Evolutionary conservation across 1,140 invertebrate genomes (phyloP).

Genomic region (Cyclargus thomasi): DNA sequence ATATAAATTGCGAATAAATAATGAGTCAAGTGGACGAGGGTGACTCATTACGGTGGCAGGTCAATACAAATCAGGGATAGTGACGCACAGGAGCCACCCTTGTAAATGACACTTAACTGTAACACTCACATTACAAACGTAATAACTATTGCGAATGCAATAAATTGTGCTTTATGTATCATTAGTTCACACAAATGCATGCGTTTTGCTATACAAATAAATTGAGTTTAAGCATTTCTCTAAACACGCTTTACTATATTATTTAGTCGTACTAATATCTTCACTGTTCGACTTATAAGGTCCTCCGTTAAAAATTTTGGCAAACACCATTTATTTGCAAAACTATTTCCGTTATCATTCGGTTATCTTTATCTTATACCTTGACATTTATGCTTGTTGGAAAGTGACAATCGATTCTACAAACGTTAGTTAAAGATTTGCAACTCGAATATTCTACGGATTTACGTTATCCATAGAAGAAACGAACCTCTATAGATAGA

Average conservation of each 20-base stretch:
- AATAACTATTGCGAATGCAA: neutral
- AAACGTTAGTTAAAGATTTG: too few species aligned
- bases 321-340: neutral
- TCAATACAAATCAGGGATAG: slow-evolving; percentile 3
- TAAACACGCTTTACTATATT: neutral
- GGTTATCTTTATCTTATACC: neutral
- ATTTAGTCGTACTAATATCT: neutral
- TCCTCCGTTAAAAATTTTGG: neutral
- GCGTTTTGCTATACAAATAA: too few species aligned
- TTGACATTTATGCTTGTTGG: neutral
- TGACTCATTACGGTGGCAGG: neutral
- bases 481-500: neutral
- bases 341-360: neutral
- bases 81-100: slow-evolving; percentile 5
- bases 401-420: neutral
- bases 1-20: neutral
- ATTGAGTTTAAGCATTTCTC: neutral
- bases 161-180: neutral
- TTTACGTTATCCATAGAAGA: too few species aligned
- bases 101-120: neutral
- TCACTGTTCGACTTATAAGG: neutral
- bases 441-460: too few species aligned
- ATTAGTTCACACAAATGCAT: neutral
- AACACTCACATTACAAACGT: neutral
- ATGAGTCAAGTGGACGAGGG: slow-evolving; percentile 4